These are phyloP conservation scores for Drosophila santomea DNA, from an alignment of 1,140 invertebrate genomes.

Conservation along the genomic window DNA sequence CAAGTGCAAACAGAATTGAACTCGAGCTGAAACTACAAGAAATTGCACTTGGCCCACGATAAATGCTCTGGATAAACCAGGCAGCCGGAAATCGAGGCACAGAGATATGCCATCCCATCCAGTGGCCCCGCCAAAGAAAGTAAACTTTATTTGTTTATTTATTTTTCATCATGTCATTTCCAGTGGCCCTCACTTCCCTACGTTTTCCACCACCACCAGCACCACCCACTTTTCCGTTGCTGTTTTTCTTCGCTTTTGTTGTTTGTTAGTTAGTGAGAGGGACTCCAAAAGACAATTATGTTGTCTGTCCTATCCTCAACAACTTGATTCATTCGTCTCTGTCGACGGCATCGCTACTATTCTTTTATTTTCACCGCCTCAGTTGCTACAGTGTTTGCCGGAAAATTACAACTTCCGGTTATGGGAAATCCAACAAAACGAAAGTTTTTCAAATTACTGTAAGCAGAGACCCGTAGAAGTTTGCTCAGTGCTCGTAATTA, in stretches of 20 bases:
- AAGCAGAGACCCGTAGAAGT: constrained; percentile 19
- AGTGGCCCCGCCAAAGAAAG: constrained; percentile 12
- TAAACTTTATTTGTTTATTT: constrained; percentile 72
- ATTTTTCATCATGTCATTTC: constrained; percentile 76
- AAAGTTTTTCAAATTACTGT: constrained; percentile 32
- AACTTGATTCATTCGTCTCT: constrained; percentile 75
- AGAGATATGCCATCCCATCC: background rate
- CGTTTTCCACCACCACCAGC: background rate
- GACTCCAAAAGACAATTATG: constrained; percentile 75
- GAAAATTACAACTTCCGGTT: constrained; percentile 37
- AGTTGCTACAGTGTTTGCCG: constrained; percentile 18
- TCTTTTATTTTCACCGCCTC: constrained; percentile 12
- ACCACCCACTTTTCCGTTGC: background rate
- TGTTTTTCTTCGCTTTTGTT: constrained; percentile 31
- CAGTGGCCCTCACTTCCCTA: constrained; percentile 35
- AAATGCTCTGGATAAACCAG: constrained; percentile 70
- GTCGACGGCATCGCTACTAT: constrained; percentile 24
- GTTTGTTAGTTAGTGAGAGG: constrained; percentile 50
- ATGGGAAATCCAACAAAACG: constrained; percentile 19
- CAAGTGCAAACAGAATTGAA: constrained; percentile 67
- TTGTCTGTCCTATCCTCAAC: constrained; percentile 50
- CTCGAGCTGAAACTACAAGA: constrained; percentile 61
- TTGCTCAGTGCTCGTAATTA: constrained; percentile 23
- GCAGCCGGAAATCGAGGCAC: constrained; percentile 18
- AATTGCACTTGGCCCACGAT: constrained; percentile 80